Percentiles rank a stretch among this genome's conserved stretches.
Conservation (phyloP, 2,113 vertebrate species). For the Daboia siamensis region DNA sequence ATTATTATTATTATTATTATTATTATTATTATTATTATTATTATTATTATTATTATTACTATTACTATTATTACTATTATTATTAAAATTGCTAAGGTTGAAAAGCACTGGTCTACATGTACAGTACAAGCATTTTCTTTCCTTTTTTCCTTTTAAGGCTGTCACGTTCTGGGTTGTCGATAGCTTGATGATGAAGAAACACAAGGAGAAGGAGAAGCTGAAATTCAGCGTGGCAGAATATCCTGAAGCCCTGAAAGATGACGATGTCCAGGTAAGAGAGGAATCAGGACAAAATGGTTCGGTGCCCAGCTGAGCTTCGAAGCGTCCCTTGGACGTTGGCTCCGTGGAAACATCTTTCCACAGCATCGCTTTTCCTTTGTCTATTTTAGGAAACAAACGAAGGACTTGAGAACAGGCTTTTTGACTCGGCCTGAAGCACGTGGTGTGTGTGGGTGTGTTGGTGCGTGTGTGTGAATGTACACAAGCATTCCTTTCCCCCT, state of each 20-base stretch:
- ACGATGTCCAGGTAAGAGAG: constrained; percentile 72
- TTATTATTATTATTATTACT: too few relatives aligned
- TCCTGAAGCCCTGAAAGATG: constrained; percentile 39
- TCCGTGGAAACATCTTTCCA: background rate
- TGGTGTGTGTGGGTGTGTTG: too few relatives aligned
- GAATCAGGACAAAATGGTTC: background rate
- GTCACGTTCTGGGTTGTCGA: constrained; percentile 83
- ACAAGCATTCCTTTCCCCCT: background rate
- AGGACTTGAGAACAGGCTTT: background rate
- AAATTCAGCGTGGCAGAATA: constrained; percentile 54
- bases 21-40: too few relatives aligned
- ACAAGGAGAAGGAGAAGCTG: constrained; percentile 67
- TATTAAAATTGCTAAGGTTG: too few relatives aligned
- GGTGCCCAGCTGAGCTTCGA: background rate
- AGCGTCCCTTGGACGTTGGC: background rate
- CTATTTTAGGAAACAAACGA: background rate
- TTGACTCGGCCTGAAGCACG: background rate
- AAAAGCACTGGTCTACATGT: background rate
- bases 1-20: too few relatives aligned
- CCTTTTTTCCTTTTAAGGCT: constrained; percentile 54
- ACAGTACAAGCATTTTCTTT: too few relatives aligned
- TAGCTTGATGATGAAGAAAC: constrained; percentile 79
- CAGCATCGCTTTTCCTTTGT: background rate
- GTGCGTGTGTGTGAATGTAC: background rate
- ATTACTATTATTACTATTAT: too few relatives aligned